A percentile compares a stretch with the other conserved stretches of the same genome.
Conservation (phyloP, 1,140 invertebrate species). For the Camponotus pennsylvanicus region DNA sequence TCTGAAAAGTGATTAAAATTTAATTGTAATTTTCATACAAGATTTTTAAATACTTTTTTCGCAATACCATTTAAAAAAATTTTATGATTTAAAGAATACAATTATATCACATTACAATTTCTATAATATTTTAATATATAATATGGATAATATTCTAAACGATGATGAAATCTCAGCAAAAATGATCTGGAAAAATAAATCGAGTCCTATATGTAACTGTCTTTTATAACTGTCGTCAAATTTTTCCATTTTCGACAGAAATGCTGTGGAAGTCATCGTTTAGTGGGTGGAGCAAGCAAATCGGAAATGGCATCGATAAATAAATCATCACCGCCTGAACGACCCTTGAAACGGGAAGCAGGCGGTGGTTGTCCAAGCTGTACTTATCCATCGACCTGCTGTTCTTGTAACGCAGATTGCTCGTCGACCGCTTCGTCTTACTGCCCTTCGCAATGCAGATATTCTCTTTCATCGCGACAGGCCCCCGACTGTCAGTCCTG, state of each 20-base stretch:
- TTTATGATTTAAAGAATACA: background rate
- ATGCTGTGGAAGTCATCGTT: constrained; percentile 57
- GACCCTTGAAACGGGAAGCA: constrained; percentile 25
- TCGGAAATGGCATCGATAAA: constrained; percentile 52
- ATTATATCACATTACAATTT: background rate
- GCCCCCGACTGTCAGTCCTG: constrained; percentile 57
- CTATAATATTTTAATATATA: background rate
- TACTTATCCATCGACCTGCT: constrained; percentile 30
- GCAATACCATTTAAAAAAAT: too few relatives aligned
- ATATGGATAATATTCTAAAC: background rate
- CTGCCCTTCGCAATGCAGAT: constrained; percentile 18
- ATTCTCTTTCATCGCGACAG: constrained; percentile 15
- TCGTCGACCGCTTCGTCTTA: constrained; percentile 23
- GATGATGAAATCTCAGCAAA: too few relatives aligned
- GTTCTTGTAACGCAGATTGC: constrained; percentile 19
- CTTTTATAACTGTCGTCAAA: constrained; percentile 38
- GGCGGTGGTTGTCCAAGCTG: constrained; percentile 53
- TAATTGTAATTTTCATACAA: background rate
- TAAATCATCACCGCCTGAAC: constrained; percentile 42
- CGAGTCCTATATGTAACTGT: background rate
- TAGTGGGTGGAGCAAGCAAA: constrained; percentile 69
- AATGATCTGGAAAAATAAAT: background rate
- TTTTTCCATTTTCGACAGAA: constrained; percentile 52
- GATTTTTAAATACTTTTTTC: background rate
- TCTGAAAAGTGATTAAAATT: background rate